Evolutionary conservation across 2,888 invertebrate genomes (phyloP), one percentile per base, ranked within the genome.

Genomic region (Netelia melanura): DNA sequence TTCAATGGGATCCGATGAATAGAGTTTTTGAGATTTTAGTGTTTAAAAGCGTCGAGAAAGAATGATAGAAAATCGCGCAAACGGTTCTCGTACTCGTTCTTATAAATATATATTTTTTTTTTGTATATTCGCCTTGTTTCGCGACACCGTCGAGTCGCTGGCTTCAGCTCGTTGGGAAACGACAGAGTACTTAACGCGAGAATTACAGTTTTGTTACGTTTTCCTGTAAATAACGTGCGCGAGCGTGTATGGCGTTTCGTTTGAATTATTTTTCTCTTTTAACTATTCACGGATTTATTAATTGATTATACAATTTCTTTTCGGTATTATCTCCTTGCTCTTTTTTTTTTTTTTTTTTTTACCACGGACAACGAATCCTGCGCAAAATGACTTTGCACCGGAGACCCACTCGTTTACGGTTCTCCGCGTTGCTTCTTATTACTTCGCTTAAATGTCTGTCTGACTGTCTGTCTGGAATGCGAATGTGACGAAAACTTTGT

Each of bases 401-500:
- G 10, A 14, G 48, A 48, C 3, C 48, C 14, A 1, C 17, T 64
- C 62, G 23, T 52, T 54, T 21, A 43, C 17, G 44, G 10, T 30
- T 44, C 23, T 62, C 30, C 52, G 25, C 68, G 61, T 61, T 30
- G 58, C 61, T 70, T 79, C 2, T 70, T 61, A 62, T 48, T 30
- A 14, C 23, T 14, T 65, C 58, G 80, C 80, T 79, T 75, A 43
- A 62, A 58, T 89, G 86, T 83, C 77, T 82, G 87, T 86, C 86
- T 89, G 90, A 88, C 84, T 87, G 85, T 85, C 85, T 87, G 87
- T 87, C 83, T 86, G 89, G 77, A 82, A 87, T 88, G 87, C 87
- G 83, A 87, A 86, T 86, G 87, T 87, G 87, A 86, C 83, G 38
- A 74, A 62, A 70, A 30, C 14, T 48, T 71, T 56, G 68, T 67